Evolutionary conservation across 1,140 invertebrate species (phyloP), one percentile per base, ranked within the genome.

Genomic region (Drosophila orosa): DNA sequence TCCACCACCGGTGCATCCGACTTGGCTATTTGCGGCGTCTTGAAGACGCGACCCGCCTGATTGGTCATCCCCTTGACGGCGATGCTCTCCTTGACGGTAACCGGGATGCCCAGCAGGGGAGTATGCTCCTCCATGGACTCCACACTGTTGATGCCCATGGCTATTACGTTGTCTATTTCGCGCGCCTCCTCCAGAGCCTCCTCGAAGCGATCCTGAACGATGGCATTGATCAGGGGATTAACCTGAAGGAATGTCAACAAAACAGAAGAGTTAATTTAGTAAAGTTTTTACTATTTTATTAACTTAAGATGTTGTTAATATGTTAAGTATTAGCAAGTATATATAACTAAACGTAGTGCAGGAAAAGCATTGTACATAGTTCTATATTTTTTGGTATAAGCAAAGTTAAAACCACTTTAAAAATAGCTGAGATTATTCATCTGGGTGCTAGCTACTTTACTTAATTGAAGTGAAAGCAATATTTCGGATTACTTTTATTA

Each of bases 1-100:
- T 91, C 92, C 0, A 98, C 95, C 10, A 94, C 94, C 4, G 94
- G 94, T 1, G 96, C 96, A 92, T 98, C 96, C 37, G 94, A 92
- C 27, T 92, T 91, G 1, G 96, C 96, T 37, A 93, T 94, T 45
- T 93, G 92, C 10, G 93, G 91, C 13, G 92, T 92, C 40, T 92
- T 91, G 35, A 91, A 92, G 1, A 93, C 92, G 3, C 92, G 93
- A 0, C 94, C 94, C 29, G 93, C 92, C 72, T 94, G 93, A 74
- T 94, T 94, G 61, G 93, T 93, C 92, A 94, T 92, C 4, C 94
- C 95, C 92, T 94, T 92, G 3, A 96, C 94, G 27, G 93, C 93
- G 61, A 95, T 94, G 69, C 94, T 95, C 81, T 95, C 95, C 89
- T 96, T 96, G 3, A 95, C 93, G 1, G 95, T 95, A 13, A 96